Percentiles rank a stretch among this genome's conserved stretches.
phyloP scores from a whole-genome alignment of 1,140 invertebrate genomes.

The Nephila pilipes region DNA sequence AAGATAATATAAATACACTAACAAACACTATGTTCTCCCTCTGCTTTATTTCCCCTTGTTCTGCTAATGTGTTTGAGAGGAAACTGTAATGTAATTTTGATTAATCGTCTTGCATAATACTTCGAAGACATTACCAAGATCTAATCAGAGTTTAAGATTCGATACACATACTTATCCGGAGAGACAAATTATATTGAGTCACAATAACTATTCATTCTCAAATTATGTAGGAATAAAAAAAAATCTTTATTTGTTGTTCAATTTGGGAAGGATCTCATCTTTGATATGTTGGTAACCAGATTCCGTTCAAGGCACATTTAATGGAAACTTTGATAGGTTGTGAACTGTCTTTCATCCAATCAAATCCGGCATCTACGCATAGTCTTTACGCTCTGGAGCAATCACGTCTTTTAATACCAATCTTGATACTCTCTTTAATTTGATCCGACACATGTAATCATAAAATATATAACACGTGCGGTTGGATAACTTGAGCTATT shows the following conservation, averaged over 20 bases:
- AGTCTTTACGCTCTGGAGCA: neutral
- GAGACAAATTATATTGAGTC: neutral
- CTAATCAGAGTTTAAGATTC: neutral
- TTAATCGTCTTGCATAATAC: too few species aligned
- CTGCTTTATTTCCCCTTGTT: too few species aligned
- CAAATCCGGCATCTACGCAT: neutral
- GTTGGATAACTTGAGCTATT: constrained; percentile 25
- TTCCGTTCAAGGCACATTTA: neutral
- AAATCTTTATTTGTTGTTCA: constrained; percentile 1
- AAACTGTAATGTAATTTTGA: too few species aligned
- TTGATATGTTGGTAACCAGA: constrained; percentile 8
- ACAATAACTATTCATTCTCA: neutral
- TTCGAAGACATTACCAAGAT: neutral
- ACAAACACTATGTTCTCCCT: too few species aligned
- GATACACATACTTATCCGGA: neutral
- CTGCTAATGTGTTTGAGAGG: too few species aligned
- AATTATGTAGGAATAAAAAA: neutral
- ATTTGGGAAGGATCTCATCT: constrained; percentile 23
- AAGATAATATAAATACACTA: too few species aligned
- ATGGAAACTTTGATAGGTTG: constrained; percentile 9
- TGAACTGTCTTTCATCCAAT: constrained; percentile 6
- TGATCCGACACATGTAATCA: constrained; percentile 44
- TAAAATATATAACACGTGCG: constrained; percentile 22
- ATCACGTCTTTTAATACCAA: constrained; percentile 24
- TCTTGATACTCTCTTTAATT: constrained; percentile 46